Conservation (phyloP, 2,113 vertebrate species). For the Myxocyprinus asiaticus region DNA sequence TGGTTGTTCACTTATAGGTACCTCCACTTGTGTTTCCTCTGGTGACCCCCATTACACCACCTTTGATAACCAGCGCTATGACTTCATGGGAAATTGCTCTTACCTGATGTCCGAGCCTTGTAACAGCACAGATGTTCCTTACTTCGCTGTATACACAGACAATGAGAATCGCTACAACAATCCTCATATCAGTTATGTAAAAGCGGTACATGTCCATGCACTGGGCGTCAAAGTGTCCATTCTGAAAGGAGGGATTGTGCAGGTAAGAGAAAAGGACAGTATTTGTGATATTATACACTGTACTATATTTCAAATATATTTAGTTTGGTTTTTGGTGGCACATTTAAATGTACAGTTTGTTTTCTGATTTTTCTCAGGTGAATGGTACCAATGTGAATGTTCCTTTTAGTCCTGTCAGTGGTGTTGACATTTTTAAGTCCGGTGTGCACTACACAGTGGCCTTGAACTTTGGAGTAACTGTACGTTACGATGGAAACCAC, state of each 20-base stretch:
- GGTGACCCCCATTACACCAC: constrained; percentile 79
- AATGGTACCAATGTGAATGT: constrained; percentile 55
- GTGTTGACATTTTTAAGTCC: constrained; percentile 52
- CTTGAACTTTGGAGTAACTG: constrained; percentile 70
- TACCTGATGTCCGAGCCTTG: constrained; percentile 73
- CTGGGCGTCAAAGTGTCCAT: constrained; percentile 69
- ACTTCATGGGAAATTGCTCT: constrained; percentile 81
- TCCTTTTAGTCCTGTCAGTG: constrained; percentile 44
- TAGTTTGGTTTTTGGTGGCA: background rate
- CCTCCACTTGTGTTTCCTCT: constrained; percentile 68
- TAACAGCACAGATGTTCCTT: constrained; percentile 62
- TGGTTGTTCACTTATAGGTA: constrained; percentile 45
- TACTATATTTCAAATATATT: background rate
- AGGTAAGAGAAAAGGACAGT: constrained; percentile 60
- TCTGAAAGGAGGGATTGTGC: constrained; percentile 73
- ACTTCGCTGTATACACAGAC: constrained; percentile 70
- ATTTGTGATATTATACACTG: background rate
- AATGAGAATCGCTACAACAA: constrained; percentile 75
- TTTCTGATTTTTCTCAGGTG: constrained; percentile 47
- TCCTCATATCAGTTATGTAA: constrained; percentile 71
- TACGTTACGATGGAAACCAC: constrained; percentile 77
- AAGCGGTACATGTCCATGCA: constrained; percentile 73
- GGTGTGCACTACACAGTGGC: constrained; percentile 56
- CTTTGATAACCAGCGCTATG: constrained; percentile 71
- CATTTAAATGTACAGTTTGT: background rate